Evolutionary conservation across 2,113 vertebrate genomes (phyloP), one percentile per base, ranked within the genome.

Genomic region (Eulacestoma nigropectus): DNA sequence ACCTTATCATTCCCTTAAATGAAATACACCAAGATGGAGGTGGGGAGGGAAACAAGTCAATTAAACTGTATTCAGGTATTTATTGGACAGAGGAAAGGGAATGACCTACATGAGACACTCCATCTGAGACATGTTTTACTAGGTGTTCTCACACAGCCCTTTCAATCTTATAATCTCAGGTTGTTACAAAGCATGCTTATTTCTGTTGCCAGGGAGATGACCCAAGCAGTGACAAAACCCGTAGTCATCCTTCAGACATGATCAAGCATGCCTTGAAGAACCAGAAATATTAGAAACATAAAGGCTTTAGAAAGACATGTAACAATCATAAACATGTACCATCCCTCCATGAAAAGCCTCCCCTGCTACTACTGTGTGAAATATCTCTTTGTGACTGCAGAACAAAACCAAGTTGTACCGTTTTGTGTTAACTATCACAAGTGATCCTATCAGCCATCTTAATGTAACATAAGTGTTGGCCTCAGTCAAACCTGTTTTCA

Each of bases 251-350:
- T 76, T 76, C 87, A 77, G 82, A 93, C 95, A 37, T 74, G 96
- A 96, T 63, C 68, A 86, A 93, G 92, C 96, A 86, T 4, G 96
- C 69, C 95, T 96, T 85, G 95, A 96, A 96, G 85, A 97, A 97
- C 96, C 91, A 93, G 96, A 96, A 96, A 91, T 93, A 92, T 96
- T 23, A 90, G 92, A 84, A 84, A 70, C 42, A 84, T 11, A 39
- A 90, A 80, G 39, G 50, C 78, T 91, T 82, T 72, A 50, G 63
- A 93, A 90, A 81, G 87, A 81, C 55, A 76, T 10, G 67, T 14
- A 94, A 77, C 72, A 63, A 56, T 63, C 68, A 70, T 77, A 92
- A 96, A 90, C 80, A 94, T 11, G 72, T 19, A 86, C 30, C 3
- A 1, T 63, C 42, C 55, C 82, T 94, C 19, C 55, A 80, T 44